phyloP scores from a whole-genome alignment of 2,888 invertebrate species.

The Coecobrya sp. region DNA sequence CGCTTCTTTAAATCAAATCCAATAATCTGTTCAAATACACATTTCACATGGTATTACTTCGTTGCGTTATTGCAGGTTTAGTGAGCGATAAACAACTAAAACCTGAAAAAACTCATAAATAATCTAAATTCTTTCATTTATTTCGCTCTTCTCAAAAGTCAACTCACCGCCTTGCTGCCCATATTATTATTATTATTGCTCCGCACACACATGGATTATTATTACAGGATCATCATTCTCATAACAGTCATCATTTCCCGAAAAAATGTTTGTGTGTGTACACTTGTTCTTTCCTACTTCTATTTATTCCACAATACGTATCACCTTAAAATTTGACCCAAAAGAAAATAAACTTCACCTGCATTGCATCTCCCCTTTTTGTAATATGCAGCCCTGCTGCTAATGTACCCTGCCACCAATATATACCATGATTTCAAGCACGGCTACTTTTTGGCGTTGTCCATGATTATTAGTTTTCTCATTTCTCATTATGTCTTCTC shows the following conservation, averaged over 20 bases:
- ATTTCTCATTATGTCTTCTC: conserved; percentile 70
- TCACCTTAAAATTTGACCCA: conserved; percentile 32
- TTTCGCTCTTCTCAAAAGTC: conserved; percentile 63
- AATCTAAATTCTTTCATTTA: conserved; percentile 79
- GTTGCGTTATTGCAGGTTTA: background rate
- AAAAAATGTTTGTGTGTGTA: conserved; percentile 38
- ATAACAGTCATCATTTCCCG: conserved; percentile 48
- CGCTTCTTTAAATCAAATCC: conserved; percentile 28
- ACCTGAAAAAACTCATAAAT: conserved; percentile 76
- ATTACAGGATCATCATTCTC: conserved; percentile 58
- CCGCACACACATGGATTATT: conserved; percentile 27
- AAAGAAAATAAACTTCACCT: conserved; percentile 53
- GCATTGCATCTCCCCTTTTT: conserved; percentile 22
- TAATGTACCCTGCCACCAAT: conserved; percentile 2
- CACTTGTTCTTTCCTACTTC: conserved; percentile 3
- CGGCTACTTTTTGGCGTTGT: conserved; percentile 47
- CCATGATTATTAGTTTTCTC: conserved; percentile 76
- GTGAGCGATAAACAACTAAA: conserved; percentile 31
- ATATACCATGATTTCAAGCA: conserved; percentile 1
- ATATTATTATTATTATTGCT: conserved; percentile 51
- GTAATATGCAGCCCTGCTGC: conserved; percentile 26
- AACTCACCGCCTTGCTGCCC: conserved; percentile 76
- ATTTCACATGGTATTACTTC: conserved; percentile 1
- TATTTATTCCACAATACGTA: conserved; percentile 12
- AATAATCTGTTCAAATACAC: conserved; percentile 8